Evolutionary conservation across 2,888 invertebrate genomes (phyloP), one percentile per base, ranked within the genome.

Genomic region (Rhamphomyia laevipes): DNA sequence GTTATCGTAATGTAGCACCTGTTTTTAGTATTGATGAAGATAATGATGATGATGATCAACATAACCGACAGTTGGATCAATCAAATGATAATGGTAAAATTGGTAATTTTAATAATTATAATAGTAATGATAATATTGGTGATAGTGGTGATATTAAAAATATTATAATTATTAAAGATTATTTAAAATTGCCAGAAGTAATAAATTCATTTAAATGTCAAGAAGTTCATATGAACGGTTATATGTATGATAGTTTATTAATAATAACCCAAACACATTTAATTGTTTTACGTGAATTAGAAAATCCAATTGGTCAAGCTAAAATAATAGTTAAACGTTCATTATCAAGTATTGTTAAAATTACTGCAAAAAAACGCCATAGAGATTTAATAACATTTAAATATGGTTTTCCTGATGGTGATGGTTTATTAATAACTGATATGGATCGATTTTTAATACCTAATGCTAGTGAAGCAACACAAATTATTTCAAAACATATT

Each of bases 361-460:
- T 99, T 53, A 97, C 97, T 1, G 94, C 95, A 12, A 92, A 94
- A 67, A 94, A 94, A 67, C 81, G 86, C 49, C 87, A 91, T 66
- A 95, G 96, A 0, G 93, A 97, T 71, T 74, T 97, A 59, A 94
- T 99, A 54, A 97, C 97, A 1, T 96, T 99, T 68, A 93, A 94
- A 67, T 96, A 96, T 67, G 94, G 95, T 5, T 77, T 83, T 49
- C 84, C 84, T 3, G 84, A 88, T 64, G 88, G 86, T 44, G 86
- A 87, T 60, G 80, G 81, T 41, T 73, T 89, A 35, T 74, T 84
- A 51, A 86, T 93, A 51, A 86, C 82, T 1, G 93, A 93, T 67
- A 86, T 91, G 85, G 93, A 93, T 71, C 77, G 87, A 56, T 91
- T 94, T 71, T 75, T 92, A 47, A 94, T 95, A 68, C 91, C 92